A percentile compares a stretch with the other conserved stretches of the same genome.
These are phyloP conservation scores for Scaptomyza parva DNA, from an alignment of 2,888 invertebrate species.

Conservation along the genomic window DNA sequence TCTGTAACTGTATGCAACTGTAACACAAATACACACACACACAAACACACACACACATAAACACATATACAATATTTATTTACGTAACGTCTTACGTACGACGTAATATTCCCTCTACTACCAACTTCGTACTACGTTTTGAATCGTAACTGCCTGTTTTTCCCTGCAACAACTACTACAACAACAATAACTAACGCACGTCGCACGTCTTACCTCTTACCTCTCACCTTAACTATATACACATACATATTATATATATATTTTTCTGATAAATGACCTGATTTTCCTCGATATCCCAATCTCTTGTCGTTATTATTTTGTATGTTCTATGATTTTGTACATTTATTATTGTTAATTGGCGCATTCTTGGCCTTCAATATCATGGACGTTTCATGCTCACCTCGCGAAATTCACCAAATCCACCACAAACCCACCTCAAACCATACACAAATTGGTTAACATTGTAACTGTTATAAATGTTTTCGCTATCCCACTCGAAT, in stretches of 20 bases:
- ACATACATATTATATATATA: background rate
- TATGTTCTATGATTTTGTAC: background rate
- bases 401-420: slow-evolving; percentile 2
- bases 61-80: slow-evolving; percentile 26
- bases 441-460: background rate
- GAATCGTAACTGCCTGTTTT: slow-evolving; percentile 50
- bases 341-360: slow-evolving; percentile 20
- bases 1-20: slow-evolving; percentile 20
- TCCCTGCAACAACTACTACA: slow-evolving; percentile 15
- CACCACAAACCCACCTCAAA: background rate
- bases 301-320: background rate
- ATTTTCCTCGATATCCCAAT: slow-evolving; percentile 24
- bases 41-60: background rate
- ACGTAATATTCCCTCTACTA: slow-evolving; percentile 28
- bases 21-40: slow-evolving; percentile 3
- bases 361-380: slow-evolving; percentile 33
- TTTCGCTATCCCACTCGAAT: background rate
- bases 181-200: slow-evolving; percentile 31
- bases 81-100: slow-evolving; percentile 29
- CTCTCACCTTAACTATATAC: slow-evolving; percentile 1
- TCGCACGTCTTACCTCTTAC: slow-evolving; percentile 27
- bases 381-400: slow-evolving; percentile 28
- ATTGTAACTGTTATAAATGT: background rate
- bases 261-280: slow-evolving; percentile 6
- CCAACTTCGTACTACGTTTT: slow-evolving; percentile 36